phyloP scores from a whole-genome alignment of 2,888 invertebrate genomes.

The Reticulitermes lucifugus region DNA sequence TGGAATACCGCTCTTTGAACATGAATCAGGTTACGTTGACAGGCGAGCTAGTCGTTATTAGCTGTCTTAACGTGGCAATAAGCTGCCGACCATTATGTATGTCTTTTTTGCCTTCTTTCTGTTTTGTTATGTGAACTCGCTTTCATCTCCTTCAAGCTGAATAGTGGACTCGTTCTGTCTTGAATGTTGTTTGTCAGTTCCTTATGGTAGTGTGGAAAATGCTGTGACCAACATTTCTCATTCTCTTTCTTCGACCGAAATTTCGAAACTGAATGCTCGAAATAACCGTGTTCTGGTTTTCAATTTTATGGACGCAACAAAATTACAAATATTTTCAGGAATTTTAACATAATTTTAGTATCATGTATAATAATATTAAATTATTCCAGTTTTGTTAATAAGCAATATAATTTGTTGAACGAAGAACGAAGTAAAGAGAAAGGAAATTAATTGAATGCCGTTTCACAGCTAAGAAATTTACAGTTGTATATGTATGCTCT shows the following conservation, averaged over 20 bases:
- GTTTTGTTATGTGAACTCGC: background rate
- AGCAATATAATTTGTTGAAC: too few species aligned
- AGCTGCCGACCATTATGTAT: conserved; percentile 9
- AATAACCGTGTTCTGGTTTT: background rate
- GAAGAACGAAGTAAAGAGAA: too few species aligned
- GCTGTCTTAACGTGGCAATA: conserved; percentile 9
- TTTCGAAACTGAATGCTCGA: background rate
- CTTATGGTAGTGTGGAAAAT: background rate
- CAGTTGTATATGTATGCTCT: too few species aligned
- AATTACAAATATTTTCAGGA: background rate
- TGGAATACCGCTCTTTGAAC: background rate
- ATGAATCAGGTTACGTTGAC: conserved; percentile 6
- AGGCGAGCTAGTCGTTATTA: background rate
- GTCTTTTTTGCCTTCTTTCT: background rate
- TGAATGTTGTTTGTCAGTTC: background rate
- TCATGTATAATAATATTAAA: background rate
- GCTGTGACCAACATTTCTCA: background rate
- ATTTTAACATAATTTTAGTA: background rate
- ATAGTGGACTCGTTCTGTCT: background rate
- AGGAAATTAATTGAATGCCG: too few species aligned
- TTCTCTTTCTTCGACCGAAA: background rate
- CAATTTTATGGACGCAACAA: background rate
- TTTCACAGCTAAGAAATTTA: too few species aligned
- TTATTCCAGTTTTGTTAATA: too few species aligned
- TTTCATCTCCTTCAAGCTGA: background rate